These are phyloP conservation scores for Aegotheles bennettii DNA, from an alignment of 2,113 vertebrate genomes.

Conservation along the genomic window DNA sequence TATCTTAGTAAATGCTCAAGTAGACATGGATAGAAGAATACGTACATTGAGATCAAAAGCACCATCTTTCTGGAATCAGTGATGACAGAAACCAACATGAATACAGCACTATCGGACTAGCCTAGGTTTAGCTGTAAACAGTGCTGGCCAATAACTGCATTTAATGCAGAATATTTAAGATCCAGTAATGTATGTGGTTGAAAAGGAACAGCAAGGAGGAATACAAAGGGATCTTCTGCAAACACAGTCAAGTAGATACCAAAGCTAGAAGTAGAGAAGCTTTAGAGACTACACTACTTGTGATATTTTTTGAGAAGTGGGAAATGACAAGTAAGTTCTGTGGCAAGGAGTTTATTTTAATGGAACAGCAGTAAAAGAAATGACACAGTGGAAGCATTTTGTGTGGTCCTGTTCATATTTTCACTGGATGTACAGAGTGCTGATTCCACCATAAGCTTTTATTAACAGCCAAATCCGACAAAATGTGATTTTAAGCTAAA, in stretches of 20 bases:
- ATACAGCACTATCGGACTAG: background rate
- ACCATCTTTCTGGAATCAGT: background rate
- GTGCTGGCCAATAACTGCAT: background rate
- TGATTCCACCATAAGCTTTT: constrained; percentile 56
- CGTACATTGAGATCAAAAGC: background rate
- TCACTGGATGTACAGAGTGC: constrained; percentile 61
- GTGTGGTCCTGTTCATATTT: constrained; percentile 77
- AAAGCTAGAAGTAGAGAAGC: constrained; percentile 35
- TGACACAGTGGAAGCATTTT: constrained; percentile 72
- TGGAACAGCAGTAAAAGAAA: constrained; percentile 64
- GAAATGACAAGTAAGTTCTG: constrained; percentile 70
- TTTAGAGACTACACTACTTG: constrained; percentile 22
- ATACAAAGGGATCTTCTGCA: constrained; percentile 42
- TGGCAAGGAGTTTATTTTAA: constrained; percentile 69
- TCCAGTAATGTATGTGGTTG: background rate
- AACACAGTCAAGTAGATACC: constrained; percentile 43
- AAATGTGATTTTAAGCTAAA: constrained; percentile 72
- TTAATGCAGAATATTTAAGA: constrained; percentile 38
- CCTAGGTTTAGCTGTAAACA: background rate
- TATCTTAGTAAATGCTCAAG: constrained; percentile 10
- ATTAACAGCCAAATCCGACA: constrained; percentile 72
- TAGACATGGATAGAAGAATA: background rate
- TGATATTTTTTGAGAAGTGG: constrained; percentile 59
- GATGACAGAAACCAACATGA: constrained; percentile 14
- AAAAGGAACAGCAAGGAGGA: constrained; percentile 27